phyloP scores from a whole-genome alignment of 2,888 invertebrate genomes.

The Rhimphoctona megacephalus region DNA sequence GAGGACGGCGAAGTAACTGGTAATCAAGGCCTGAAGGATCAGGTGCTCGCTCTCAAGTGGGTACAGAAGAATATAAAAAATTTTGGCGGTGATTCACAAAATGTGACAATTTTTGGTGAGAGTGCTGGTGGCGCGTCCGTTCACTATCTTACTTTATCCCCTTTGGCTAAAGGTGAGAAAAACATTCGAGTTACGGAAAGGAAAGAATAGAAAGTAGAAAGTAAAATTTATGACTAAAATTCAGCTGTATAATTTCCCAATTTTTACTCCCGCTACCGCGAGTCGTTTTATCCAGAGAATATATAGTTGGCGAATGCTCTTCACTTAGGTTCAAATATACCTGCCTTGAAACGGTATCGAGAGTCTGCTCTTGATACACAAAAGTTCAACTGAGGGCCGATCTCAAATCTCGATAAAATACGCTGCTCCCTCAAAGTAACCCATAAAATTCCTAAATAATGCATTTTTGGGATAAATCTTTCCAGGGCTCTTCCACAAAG shows the following conservation, averaged over 20 bases:
- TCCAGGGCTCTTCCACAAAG: conserved; percentile 81
- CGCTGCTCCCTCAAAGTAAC: background rate
- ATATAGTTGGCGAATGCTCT: too few species aligned
- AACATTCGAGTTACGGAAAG: background rate
- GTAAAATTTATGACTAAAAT: background rate
- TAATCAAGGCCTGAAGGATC: conserved; percentile 77
- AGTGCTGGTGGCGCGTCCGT: conserved; percentile 75
- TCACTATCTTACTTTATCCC: conserved; percentile 71
- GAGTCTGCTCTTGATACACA: background rate
- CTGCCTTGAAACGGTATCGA: background rate
- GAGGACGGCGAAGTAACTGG: conserved; percentile 72
- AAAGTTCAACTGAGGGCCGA: background rate
- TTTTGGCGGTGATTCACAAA: conserved; percentile 75
- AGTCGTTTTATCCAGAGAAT: too few species aligned
- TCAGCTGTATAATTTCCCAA: background rate
- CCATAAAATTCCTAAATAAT: background rate
- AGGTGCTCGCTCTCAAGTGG: conserved; percentile 75
- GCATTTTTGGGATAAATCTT: conserved; percentile 26
- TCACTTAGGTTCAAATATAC: too few species aligned
- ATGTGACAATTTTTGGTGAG: conserved; percentile 76
- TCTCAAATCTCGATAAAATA: background rate
- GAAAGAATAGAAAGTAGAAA: background rate
- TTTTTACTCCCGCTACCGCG: background rate
- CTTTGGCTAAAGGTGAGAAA: conserved; percentile 69
- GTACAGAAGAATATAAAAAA: conserved; percentile 72